These are phyloP conservation scores for Parapristionchus giblindavisi DNA, from an alignment of 2,888 invertebrate species.

Conservation along the genomic window DNA sequence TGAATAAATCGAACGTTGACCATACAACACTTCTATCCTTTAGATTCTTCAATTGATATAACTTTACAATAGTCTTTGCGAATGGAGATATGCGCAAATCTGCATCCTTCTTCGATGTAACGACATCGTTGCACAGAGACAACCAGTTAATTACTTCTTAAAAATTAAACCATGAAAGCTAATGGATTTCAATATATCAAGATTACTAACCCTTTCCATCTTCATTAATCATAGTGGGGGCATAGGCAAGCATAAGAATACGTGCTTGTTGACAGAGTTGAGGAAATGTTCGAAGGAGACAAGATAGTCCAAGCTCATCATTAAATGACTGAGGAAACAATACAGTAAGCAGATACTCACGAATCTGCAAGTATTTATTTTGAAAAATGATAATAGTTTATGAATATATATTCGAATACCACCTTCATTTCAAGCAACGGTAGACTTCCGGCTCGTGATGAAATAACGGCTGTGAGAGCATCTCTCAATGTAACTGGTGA, in stretches of 20 bases:
- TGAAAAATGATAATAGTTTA: not conserved
- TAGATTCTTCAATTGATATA: not conserved
- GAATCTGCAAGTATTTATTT: not conserved
- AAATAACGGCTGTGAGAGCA: no score
- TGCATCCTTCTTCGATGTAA: not conserved
- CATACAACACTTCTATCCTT: slow-evolving; percentile 12
- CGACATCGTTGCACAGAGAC: slow-evolving; percentile 23
- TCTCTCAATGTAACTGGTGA: no score
- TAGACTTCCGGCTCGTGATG: no score
- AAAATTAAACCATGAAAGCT: not conserved
- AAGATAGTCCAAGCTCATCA: slow-evolving; percentile 26
- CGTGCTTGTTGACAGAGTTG: slow-evolving; percentile 13
- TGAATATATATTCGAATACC: not conserved
- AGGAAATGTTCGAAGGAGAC: slow-evolving; percentile 27
- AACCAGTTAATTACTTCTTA: slow-evolving; percentile 30
- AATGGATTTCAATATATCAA: not conserved
- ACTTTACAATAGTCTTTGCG: not conserved
- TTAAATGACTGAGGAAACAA: not conserved
- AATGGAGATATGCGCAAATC: slow-evolving; percentile 1
- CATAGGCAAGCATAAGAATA: slow-evolving; percentile 33
- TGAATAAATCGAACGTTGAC: slow-evolving; percentile 35
- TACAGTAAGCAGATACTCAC: slow-evolving; percentile 1
- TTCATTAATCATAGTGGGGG: slow-evolving; percentile 24
- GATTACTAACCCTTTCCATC: not conserved
- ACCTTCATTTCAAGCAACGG: slow-evolving; percentile 15